These are phyloP conservation scores for Stenopsyche tienmushanensis DNA, from an alignment of 1,140 invertebrate genomes.

Conservation along the genomic window DNA sequence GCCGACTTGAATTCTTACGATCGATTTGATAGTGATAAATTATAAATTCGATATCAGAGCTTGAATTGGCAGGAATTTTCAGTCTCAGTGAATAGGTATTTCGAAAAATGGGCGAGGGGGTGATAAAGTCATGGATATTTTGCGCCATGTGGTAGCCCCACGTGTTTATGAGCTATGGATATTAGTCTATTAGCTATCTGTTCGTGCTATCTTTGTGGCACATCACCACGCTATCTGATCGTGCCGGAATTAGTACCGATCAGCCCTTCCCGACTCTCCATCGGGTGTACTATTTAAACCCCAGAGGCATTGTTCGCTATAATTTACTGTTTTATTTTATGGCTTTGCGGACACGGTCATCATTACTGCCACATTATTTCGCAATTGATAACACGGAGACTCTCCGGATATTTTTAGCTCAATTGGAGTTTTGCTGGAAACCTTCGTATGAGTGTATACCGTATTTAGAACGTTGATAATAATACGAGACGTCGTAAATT, in stretches of 20 bases:
- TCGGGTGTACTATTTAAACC: background rate
- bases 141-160: conserved; percentile 19
- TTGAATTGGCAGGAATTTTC: background rate
- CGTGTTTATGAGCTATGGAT: conserved; percentile 11
- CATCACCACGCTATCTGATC: conserved; percentile 18
- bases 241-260: conserved; percentile 10
- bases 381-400: too few species aligned
- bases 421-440: too few species aligned
- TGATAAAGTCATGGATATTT: conserved; percentile 10
- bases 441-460: too few species aligned
- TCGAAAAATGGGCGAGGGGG: background rate
- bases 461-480: too few species aligned
- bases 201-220: conserved; percentile 19
- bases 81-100: background rate
- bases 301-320: too few species aligned
- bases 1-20: too few species aligned
- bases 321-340: too few species aligned
- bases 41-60: too few species aligned
- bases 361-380: too few species aligned
- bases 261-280: background rate
- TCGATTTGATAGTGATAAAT: background rate
- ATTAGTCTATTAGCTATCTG: conserved; percentile 26
- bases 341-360: too few species aligned
- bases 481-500: too few species aligned
- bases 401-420: too few species aligned